Conservation (phyloP, 2,888 invertebrate genomes). For the Lathronympha strigana region DNA sequence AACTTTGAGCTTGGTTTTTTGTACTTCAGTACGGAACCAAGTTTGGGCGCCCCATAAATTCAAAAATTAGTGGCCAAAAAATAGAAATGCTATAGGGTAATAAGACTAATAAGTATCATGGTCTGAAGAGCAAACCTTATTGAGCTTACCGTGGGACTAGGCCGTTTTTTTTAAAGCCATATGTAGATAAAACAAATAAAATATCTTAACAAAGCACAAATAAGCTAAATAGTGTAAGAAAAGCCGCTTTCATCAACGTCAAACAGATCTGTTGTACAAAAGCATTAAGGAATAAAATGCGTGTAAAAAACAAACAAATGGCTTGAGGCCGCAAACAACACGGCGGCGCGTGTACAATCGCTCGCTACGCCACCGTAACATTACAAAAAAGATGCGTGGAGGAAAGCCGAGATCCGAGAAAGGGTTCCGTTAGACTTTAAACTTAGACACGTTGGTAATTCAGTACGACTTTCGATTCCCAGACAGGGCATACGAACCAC, state of each 20-base stretch:
- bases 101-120: too few relatives aligned
- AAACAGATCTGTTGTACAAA: not conserved
- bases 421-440: conserved; percentile 2
- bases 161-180: too few relatives aligned
- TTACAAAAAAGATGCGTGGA: conserved; percentile 15
- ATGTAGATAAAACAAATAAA: too few relatives aligned
- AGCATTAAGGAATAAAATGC: conserved; percentile 10
- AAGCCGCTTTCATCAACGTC: not conserved
- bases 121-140: too few relatives aligned
- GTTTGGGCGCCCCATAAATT: too few relatives aligned
- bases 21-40: too few relatives aligned
- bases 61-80: too few relatives aligned
- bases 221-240: not conserved
- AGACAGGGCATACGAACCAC: too few relatives aligned
- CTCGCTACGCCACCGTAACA: conserved; percentile 18
- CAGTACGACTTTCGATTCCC: too few relatives aligned
- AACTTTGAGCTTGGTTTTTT: too few relatives aligned
- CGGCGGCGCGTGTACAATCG: conserved; percentile 28
- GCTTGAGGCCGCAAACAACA: conserved; percentile 24
- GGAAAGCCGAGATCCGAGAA: not conserved
- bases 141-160: too few relatives aligned
- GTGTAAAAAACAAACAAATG: conserved; percentile 25
- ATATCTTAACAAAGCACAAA: not conserved
- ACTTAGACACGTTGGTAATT: not conserved
- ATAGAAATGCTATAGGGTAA: too few relatives aligned